phyloP scores from a whole-genome alignment of 2,797 vertebrate species.

The Enteromius viviparus region DNA sequence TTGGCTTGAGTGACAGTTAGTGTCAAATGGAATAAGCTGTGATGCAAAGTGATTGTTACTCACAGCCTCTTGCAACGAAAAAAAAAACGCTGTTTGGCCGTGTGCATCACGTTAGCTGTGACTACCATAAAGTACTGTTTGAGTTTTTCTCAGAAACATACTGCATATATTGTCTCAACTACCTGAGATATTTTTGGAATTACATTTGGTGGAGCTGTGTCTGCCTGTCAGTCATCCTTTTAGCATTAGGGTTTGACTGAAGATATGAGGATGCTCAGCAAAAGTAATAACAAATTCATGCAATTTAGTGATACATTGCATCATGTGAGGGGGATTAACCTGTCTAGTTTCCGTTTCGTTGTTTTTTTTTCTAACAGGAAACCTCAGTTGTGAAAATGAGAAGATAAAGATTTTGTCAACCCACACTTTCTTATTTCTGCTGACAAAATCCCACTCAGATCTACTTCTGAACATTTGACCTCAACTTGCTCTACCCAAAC shows the following conservation, averaged over 20 bases:
- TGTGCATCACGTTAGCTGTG: background rate
- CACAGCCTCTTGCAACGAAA: background rate
- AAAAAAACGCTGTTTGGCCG: background rate
- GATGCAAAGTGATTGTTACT: constrained; percentile 1
- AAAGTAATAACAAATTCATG: background rate
- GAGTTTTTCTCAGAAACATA: background rate
- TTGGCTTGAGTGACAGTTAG: constrained; percentile 3
- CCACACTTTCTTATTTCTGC: constrained; percentile 6
- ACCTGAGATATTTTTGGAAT: background rate
- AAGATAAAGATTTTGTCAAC: constrained; percentile 17
- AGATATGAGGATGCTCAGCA: no score
- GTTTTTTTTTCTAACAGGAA: constrained; percentile 26
- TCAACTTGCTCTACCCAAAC: background rate
- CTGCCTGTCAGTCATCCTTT: background rate
- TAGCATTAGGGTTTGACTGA: background rate
- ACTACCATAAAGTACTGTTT: background rate
- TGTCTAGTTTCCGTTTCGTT: constrained; percentile 20
- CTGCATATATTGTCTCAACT: background rate
- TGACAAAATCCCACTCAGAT: constrained; percentile 19
- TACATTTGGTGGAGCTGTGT: background rate
- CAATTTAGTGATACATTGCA: constrained; percentile 1
- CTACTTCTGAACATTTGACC: constrained; percentile 9
- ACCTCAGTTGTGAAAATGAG: constrained; percentile 51
- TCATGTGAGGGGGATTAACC: background rate
- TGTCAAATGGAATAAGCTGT: constrained; percentile 1